phyloP scores from a whole-genome alignment of 1,140 invertebrate genomes.

The Drosophila albomicans region DNA sequence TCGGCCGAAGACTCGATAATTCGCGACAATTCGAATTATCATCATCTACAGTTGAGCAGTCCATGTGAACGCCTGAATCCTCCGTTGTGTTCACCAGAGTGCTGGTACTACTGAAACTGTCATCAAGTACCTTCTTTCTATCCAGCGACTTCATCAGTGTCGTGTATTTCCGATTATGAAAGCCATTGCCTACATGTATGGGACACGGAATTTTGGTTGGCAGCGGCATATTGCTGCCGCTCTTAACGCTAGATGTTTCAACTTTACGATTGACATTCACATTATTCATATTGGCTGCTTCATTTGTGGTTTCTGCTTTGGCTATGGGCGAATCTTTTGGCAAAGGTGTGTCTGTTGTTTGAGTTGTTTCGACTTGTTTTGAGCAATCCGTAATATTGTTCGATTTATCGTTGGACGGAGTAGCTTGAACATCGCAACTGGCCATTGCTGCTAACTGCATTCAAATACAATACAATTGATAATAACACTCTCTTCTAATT shows the following conservation, averaged over 20 bases:
- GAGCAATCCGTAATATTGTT: conserved; percentile 13
- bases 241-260: not conserved
- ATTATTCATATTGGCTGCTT: not conserved
- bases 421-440: conserved; percentile 55
- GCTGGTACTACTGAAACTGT: conserved; percentile 30
- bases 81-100: conserved; percentile 38
- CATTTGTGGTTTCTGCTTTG: not conserved
- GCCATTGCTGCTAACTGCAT: conserved; percentile 55
- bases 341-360: not conserved
- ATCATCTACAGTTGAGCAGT: conserved; percentile 23
- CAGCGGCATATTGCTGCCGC: not conserved
- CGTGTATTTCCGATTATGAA: conserved; percentile 46
- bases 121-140: not conserved
- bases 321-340: not conserved
- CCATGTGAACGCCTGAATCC: conserved; percentile 58
- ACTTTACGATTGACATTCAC: not conserved
- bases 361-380: conserved; percentile 3
- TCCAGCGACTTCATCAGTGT: conserved; percentile 9
- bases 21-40: conserved; percentile 12
- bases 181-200: conserved; percentile 18
- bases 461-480: not conserved
- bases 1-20: not conserved
- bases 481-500: not conserved
- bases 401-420: conserved; percentile 43
- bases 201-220: conserved; percentile 62